Evolutionary conservation across 64 coral and sea anemone genomes (phyloP), one percentile per base, ranked within the genome.

Genomic region (Platygyra sinensis): DNA sequence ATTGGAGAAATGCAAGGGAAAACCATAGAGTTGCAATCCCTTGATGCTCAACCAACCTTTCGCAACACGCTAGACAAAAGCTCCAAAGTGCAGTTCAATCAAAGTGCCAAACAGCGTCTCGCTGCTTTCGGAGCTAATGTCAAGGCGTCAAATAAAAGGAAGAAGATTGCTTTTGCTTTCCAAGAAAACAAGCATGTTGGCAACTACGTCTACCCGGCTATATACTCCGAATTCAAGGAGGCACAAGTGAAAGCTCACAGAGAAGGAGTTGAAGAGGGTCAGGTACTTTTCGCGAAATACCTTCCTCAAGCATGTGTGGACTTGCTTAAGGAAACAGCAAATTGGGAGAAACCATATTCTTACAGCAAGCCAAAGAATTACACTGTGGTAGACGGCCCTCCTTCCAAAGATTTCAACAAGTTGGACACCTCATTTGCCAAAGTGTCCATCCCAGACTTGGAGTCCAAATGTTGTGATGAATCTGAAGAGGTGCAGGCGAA

Each of bases 1-100:
- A 92, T 92, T 22, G 55, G 74, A 59, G 83, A 92, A 87, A 92
- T 92, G 90, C 83, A 92, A 79, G 74, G 83, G 20, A 92, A 92
- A 73, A 80, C 91, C n/a, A n/a, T 0, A 87, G 62, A 92, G 75
- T 49, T 93, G 0, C 85, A 92, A 62, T 92, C 90, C 25, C 90
- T 92, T 65, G 90, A 92, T 52, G 63, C 81, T 3, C 90, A 92
- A 31, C 67, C 85, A 38, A 81, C 85, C 12, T 82, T 82, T 93
- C 85, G 2, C n/a, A 78, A 76, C 17, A 93, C 88, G 91, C 86
- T 88, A 18, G 76, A 93, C 19, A 88, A 64, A 77, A 52, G 77
- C 33, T 60, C 91, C 0, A 93, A 73, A 22, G 86, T 93, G 7
- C 91, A 93, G 50, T 92, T 87, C 13, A 92, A 92, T 22, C 49